Conservation (phyloP, 1,140 invertebrate genomes). For the Bombus breviceps region DNA sequence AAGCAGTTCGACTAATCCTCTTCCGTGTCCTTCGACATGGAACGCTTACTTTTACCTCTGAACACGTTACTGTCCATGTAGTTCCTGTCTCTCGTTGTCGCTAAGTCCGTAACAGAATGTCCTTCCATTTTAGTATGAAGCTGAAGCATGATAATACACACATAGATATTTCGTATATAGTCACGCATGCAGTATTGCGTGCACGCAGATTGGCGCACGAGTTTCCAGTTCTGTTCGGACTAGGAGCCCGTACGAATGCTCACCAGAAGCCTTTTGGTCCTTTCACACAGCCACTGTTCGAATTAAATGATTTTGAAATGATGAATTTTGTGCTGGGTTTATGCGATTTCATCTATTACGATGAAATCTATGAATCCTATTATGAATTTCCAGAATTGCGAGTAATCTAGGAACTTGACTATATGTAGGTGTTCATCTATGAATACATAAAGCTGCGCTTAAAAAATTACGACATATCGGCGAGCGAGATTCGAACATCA, state of each 20-base stretch:
- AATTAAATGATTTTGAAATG: neutral
- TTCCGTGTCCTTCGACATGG: constrained; percentile 43
- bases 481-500: too few species aligned
- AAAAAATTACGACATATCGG: too few species aligned
- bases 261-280: neutral
- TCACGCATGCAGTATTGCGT: neutral
- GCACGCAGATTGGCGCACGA: neutral
- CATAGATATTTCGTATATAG: too few species aligned
- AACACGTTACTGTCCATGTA: too few species aligned
- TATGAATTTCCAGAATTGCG: too few species aligned
- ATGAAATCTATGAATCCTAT: too few species aligned
- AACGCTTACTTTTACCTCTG: constrained; percentile 20
- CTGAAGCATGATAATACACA: neutral
- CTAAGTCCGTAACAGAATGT: constrained; percentile 26
- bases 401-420: too few species aligned
- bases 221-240: neutral
- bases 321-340: neutral
- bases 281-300: neutral
- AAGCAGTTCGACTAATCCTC: constrained; percentile 61
- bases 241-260: neutral
- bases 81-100: neutral
- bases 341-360: neutral
- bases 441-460: too few species aligned
- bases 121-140: constrained; percentile 1
- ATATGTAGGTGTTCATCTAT: too few species aligned